Conservation (phyloP, 2,888 invertebrate species). For the Pardosa pseudoannulata region DNA sequence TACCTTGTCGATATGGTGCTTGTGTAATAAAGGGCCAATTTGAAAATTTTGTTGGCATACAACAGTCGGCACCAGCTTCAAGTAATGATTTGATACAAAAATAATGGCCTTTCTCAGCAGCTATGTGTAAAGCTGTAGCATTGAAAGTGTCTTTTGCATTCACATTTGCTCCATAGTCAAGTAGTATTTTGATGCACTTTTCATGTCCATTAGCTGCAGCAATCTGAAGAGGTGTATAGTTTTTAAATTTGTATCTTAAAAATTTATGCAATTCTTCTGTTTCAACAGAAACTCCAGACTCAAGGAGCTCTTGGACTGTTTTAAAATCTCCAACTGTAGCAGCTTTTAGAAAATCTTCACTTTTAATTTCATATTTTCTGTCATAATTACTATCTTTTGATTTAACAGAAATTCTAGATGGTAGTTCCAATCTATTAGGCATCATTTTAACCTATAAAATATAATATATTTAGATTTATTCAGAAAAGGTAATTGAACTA, state of each 20-base stretch:
- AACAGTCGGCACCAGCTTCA: too few species aligned
- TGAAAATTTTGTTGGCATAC: constrained; percentile 76
- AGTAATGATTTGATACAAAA: constrained; percentile 76
- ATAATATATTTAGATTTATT: too few species aligned
- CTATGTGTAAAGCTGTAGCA: constrained; percentile 77
- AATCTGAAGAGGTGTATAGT: constrained; percentile 76
- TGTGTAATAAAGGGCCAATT: too few species aligned
- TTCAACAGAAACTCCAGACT: too few species aligned
- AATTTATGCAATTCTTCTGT: constrained; percentile 77
- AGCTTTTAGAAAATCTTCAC: too few species aligned
- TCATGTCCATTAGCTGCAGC: constrained; percentile 75
- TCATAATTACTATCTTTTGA: too few species aligned
- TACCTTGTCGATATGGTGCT: constrained; percentile 77
- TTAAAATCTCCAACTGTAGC: constrained; percentile 75
- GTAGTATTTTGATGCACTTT: constrained; percentile 75
- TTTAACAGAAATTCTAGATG: too few species aligned
- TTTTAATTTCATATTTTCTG: too few species aligned
- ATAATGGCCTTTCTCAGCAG: constrained; percentile 76
- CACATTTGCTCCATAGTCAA: constrained; percentile 76
- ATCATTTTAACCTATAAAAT: too few species aligned
- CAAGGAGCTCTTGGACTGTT: constrained; percentile 74
- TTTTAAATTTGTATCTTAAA: constrained; percentile 77
- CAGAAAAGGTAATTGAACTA: too few species aligned
- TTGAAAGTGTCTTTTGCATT: constrained; percentile 77
- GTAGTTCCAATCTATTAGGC: too few species aligned